A percentile compares a stretch with the other conserved stretches of the same genome.
phyloP scores from a whole-genome alignment of 1,140 invertebrate species.

The Danaus plexippus region DNA sequence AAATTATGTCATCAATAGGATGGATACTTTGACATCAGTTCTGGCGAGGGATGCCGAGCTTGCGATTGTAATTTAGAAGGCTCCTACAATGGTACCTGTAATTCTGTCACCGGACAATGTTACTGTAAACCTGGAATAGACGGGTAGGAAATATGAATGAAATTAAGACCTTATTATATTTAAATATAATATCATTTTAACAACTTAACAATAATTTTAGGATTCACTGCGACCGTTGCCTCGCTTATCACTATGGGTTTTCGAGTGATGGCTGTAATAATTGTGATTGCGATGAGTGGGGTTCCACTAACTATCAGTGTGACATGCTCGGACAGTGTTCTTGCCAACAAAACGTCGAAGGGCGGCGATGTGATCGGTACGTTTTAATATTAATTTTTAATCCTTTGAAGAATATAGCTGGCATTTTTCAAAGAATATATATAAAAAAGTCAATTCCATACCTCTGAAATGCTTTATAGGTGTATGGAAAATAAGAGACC shows the following conservation, averaged over 20 bases:
- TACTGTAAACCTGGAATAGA: conserved; percentile 88
- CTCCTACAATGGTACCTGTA: conserved; percentile 86
- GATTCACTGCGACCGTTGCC: conserved; percentile 86
- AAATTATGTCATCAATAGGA: conserved; percentile 42
- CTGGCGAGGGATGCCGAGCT: conserved; percentile 86
- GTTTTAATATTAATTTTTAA: not conserved
- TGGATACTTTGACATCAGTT: conserved; percentile 87
- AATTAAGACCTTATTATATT: conserved; percentile 3
- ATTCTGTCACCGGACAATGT: conserved; percentile 87
- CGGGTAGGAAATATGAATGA: conserved; percentile 69
- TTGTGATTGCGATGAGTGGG: conserved; percentile 92
- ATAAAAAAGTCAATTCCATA: not conserved
- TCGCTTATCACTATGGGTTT: conserved; percentile 91
- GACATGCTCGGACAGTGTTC: conserved; percentile 88
- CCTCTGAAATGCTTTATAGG: conserved; percentile 17
- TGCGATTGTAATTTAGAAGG: conserved; percentile 92
- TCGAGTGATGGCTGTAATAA: conserved; percentile 85
- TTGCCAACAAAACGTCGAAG: conserved; percentile 93
- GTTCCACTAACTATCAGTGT: conserved; percentile 88
- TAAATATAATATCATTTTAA: not conserved
- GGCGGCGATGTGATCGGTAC: conserved; percentile 84
- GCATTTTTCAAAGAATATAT: not conserved
- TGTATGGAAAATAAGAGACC: conserved; percentile 95
- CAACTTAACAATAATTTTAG: conserved; percentile 38
- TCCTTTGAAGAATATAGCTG: not conserved